A percentile compares a stretch with the other conserved stretches of the same genome.
Conservation (phyloP, 1,140 invertebrate genomes). For the Zaprionus lachaisei region DNA sequence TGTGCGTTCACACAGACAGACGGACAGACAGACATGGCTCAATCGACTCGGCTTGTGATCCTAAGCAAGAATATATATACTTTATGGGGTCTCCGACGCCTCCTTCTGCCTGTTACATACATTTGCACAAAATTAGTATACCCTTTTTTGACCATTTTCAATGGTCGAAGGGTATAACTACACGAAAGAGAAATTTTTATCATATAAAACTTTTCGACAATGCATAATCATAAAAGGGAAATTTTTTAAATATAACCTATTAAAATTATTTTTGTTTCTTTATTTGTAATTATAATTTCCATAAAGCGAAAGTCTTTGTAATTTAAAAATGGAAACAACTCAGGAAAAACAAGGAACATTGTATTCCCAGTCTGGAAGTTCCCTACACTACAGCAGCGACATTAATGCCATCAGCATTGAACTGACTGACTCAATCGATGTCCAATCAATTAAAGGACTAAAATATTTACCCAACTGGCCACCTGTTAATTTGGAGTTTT, state of each 20-base stretch:
- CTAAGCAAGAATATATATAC: no score
- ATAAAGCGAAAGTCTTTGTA: not conserved
- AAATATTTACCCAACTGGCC: conserved; percentile 88
- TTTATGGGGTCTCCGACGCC: no score
- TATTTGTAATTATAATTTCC: not conserved
- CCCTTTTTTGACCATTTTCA: no score
- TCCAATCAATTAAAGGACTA: conserved; percentile 73
- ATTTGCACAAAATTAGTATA: no score
- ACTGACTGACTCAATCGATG: conserved; percentile 53
- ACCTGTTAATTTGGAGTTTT: conserved; percentile 90
- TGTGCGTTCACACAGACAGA: no score
- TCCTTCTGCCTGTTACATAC: no score
- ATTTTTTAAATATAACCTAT: not conserved
- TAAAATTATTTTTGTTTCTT: not conserved
- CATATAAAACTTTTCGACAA: no score
- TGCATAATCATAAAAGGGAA: no score
- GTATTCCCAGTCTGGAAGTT: conserved; percentile 62
- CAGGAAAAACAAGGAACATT: conserved; percentile 8
- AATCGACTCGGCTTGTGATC: no score
- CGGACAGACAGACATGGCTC: no score
- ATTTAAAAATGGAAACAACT: conserved; percentile 42
- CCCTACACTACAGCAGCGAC: conserved; percentile 76
- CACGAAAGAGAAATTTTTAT: no score
- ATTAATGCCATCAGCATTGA: conserved; percentile 76
- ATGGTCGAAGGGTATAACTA: no score